Conservation (phyloP, 2,797 vertebrate species). For the Erpetoichthys calabaricus region DNA sequence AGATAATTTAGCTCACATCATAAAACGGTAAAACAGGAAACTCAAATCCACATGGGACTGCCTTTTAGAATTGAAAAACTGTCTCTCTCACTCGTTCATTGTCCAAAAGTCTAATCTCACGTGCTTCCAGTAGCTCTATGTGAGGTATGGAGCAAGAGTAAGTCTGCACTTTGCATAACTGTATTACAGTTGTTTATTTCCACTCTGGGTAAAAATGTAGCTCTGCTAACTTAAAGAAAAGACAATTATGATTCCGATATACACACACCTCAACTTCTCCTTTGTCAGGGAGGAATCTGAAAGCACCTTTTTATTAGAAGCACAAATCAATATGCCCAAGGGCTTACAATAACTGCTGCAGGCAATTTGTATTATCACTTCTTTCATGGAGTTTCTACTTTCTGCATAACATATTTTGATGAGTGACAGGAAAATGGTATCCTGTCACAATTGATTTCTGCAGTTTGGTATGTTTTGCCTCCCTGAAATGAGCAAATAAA, state of each 20-base stretch:
- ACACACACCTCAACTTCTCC: slow-evolving; percentile 36
- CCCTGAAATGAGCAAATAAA: too few species aligned
- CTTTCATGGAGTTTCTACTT: slow-evolving; percentile 36
- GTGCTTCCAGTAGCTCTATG: too few species aligned
- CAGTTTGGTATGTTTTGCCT: not conserved
- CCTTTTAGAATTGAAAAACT: too few species aligned
- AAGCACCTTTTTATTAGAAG: slow-evolving; percentile 55
- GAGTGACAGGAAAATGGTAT: slow-evolving; percentile 49
- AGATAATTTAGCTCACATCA: too few species aligned
- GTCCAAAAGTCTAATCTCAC: too few species aligned
- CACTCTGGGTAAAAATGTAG: slow-evolving; percentile 27
- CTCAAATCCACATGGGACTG: too few species aligned
- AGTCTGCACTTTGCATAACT: slow-evolving; percentile 12
- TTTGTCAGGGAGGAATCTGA: slow-evolving; percentile 38
- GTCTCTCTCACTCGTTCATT: too few species aligned
- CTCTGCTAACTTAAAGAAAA: slow-evolving; percentile 27
- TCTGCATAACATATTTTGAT: slow-evolving; percentile 39
- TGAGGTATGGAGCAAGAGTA: slow-evolving; percentile 1
- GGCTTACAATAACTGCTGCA: slow-evolving; percentile 37
- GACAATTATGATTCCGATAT: slow-evolving; percentile 29
- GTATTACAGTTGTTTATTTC: slow-evolving; percentile 17
- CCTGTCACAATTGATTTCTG: slow-evolving; percentile 39
- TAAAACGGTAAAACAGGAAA: too few species aligned
- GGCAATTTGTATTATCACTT: slow-evolving; percentile 44
- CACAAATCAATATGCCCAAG: slow-evolving; percentile 49